A percentile compares a stretch with the other conserved stretches of the same genome.
phyloP scores from a whole-genome alignment of 2,888 invertebrate genomes.

The Drosophila buzzatii region DNA sequence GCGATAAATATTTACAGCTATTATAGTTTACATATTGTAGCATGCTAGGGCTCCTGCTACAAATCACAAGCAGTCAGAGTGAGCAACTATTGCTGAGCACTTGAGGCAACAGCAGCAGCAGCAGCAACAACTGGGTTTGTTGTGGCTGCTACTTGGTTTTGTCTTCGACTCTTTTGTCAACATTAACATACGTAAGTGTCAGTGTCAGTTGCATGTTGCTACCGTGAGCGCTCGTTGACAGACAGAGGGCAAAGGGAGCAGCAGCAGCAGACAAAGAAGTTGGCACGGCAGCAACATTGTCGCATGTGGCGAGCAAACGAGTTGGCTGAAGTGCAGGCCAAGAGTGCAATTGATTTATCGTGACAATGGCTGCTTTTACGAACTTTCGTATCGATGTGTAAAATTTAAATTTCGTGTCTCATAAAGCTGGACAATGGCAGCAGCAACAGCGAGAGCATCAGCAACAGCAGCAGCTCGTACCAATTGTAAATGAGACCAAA shows the following conservation, averaged over 20 bases:
- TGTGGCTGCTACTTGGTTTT: conserved; percentile 43
- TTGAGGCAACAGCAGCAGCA: background rate
- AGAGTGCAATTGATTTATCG: conserved; percentile 82
- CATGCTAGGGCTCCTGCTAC: background rate
- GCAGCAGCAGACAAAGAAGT: conserved; percentile 17
- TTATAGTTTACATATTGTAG: background rate
- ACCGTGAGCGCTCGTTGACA: conserved; percentile 53
- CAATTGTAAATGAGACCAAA: conserved; percentile 54
- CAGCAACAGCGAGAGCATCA: background rate
- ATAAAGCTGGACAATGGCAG: conserved; percentile 68
- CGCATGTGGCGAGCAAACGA: conserved; percentile 38
- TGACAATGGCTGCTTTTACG: conserved; percentile 73
- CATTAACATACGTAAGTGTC: conserved; percentile 84
- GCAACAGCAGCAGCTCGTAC: background rate
- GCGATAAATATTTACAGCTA: background rate
- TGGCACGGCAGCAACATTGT: conserved; percentile 30
- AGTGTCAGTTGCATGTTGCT: conserved; percentile 80
- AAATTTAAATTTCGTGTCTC: conserved; percentile 75
- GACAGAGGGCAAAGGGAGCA: background rate
- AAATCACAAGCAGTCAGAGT: background rate
- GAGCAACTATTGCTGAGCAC: conserved; percentile 3
- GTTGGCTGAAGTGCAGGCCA: conserved; percentile 52
- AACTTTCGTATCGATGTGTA: conserved; percentile 68
- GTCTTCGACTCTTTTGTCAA: conserved; percentile 77
- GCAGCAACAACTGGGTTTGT: conserved; percentile 10